Percentiles rank a stretch among this genome's conserved stretches.
These are phyloP conservation scores for Erebia ligea DNA, from an alignment of 2,888 invertebrate genomes.

Conservation along the genomic window DNA sequence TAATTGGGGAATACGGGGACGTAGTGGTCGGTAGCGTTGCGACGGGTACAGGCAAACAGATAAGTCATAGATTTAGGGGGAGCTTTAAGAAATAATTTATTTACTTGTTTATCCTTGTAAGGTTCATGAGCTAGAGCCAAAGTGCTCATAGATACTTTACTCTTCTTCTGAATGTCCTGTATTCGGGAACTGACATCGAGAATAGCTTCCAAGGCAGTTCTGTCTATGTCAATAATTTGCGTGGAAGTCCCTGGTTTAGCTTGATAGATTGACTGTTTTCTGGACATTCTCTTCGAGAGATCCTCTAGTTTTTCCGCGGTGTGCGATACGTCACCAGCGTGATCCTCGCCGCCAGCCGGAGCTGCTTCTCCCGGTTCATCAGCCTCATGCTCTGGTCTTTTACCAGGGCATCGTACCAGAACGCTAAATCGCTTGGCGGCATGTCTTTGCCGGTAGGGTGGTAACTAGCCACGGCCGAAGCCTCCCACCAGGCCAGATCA, in stretches of 20 bases:
- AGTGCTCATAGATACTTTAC: slow-evolving; percentile 71
- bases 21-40: slow-evolving; percentile 62
- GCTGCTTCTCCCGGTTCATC: slow-evolving; percentile 39
- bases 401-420: too few species aligned
- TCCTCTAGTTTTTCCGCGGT: slow-evolving; percentile 54
- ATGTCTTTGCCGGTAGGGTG: too few species aligned
- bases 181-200: slow-evolving; percentile 69
- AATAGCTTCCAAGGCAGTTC: slow-evolving; percentile 71
- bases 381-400: slow-evolving; percentile 37
- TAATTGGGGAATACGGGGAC: slow-evolving; percentile 74
- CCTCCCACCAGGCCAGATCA: too few species aligned
- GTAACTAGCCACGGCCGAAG: too few species aligned
- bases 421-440: too few species aligned
- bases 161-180: slow-evolving; percentile 67
- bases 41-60: slow-evolving; percentile 50
- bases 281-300: slow-evolving; percentile 46
- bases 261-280: slow-evolving; percentile 47
- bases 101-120: slow-evolving; percentile 80
- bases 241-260: slow-evolving; percentile 40
- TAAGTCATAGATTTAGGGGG: slow-evolving; percentile 39
- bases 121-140: slow-evolving; percentile 70
- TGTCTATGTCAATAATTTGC: slow-evolving; percentile 61
- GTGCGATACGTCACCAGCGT: slow-evolving; percentile 49
- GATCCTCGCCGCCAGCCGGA: slow-evolving; percentile 34
- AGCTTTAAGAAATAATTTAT: slow-evolving; percentile 51